Base-by-base conservation (phyloP, 2,113 vertebrate genomes). In the Amblyornis subalaris region DNA sequence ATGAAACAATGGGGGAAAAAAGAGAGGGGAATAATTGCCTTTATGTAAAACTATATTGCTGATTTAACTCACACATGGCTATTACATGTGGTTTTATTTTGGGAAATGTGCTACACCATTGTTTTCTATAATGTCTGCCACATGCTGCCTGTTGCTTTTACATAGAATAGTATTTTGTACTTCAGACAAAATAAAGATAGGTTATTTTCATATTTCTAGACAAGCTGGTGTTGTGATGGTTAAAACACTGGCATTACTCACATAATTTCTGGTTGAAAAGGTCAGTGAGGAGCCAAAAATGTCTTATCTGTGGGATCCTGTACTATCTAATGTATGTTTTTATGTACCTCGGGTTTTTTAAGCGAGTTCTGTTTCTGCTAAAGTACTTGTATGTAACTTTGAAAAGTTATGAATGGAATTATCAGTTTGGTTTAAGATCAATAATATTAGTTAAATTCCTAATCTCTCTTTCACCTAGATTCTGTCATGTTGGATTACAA, bases 41-140 rank as follows among this genome's bases (percentile, higher is more conserved):
- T 89, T 89, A 91, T 88, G 55, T 88, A 89, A 79, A 96, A 71
- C 14, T 70, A 2, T 36, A 88, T 66, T 88, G 88, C 19, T 88
- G 13, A 76, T 89, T 95, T 73, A 94, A 85, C 42, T 50, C n/a
- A 58, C 24, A 66, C 7, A 47, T 66, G 31, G 12, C 7, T 85
- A 67, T 79, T 95, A 62, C 72, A 91, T 84, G n/a, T 90, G 94
- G 53, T 94, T 94, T 95, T 90, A 71, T 95, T 95, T 93, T 88
- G 47, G 25, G 44, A 88, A 88, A 82, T 81, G 31, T 93, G 53
- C 90, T 90, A 60, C 60, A 74, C 6, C 1, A 94, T 95, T 95
- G 72, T 96, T 90, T 95, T 91, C 26, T 90, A 40, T 90, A 95
- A 95, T 85, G 24, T 88, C 47, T 94, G 69, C 81, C 91, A 93